A percentile compares a stretch with the other conserved stretches of the same genome.
phyloP scores from a whole-genome alignment of 2,797 vertebrate genomes.

The Aphelocoma californica region DNA sequence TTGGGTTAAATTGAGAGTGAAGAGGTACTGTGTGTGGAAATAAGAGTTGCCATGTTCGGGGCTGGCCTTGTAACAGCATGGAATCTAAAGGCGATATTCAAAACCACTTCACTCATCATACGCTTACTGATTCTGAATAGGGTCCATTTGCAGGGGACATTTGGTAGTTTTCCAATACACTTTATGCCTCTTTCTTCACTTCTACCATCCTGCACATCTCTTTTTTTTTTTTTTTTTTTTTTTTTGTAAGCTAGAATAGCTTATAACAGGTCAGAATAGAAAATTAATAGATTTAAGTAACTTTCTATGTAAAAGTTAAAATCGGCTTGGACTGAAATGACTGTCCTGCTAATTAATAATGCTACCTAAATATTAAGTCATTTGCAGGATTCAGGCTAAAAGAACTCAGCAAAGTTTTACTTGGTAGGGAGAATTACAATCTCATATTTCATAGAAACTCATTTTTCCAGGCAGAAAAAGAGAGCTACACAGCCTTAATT shows the following conservation, averaged over 20 bases:
- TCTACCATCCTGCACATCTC: slow-evolving; percentile 70
- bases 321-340: slow-evolving; percentile 10
- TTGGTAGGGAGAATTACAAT: neutral
- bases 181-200: slow-evolving; percentile 83
- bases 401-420: neutral
- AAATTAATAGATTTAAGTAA: slow-evolving; percentile 74
- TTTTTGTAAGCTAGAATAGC: slow-evolving; percentile 19
- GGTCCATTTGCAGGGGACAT: slow-evolving; percentile 87
- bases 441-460: neutral
- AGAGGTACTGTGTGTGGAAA: slow-evolving; percentile 89
- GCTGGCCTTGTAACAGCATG: slow-evolving; percentile 89
- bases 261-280: slow-evolving; percentile 70
- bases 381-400: neutral
- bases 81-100: slow-evolving; percentile 91
- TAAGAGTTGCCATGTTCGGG: slow-evolving; percentile 86
- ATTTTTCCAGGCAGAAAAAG: neutral
- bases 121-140: slow-evolving; percentile 93
- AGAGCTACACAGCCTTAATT: neutral
- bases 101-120: slow-evolving; percentile 90
- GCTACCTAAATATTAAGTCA: neutral
- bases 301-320: slow-evolving; percentile 62
- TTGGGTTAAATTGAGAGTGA: slow-evolving; percentile 98
- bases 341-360: neutral
- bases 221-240: neutral
- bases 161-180: slow-evolving; percentile 87